Evolutionary conservation across 2,888 invertebrate genomes (phyloP).

Genomic region (Papilio gigon): DNA sequence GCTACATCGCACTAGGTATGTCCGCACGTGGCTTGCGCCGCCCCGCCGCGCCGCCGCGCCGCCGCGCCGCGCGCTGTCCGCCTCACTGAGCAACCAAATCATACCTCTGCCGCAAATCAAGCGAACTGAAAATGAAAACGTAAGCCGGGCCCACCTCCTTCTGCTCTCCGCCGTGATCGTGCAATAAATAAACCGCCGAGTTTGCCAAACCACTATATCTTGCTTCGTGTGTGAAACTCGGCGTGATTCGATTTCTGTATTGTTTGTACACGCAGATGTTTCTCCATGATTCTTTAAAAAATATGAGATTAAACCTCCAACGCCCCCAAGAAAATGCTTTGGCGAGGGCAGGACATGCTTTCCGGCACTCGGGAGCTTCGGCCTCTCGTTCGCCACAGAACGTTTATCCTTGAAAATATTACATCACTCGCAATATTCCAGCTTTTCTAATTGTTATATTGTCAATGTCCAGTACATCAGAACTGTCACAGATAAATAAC

Average conservation of each 20-base stretch:
- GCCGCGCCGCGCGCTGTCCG: slow-evolving; percentile 21
- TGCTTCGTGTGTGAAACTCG: neutral
- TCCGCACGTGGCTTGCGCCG: slow-evolving; percentile 11
- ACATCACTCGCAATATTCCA: too few relatives aligned
- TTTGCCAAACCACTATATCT: slow-evolving; percentile 5
- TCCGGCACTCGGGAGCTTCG: slow-evolving; percentile 7
- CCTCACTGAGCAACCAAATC: slow-evolving; percentile 52
- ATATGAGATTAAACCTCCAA: neutral
- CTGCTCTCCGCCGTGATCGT: neutral
- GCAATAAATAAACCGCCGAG: slow-evolving; percentile 18
- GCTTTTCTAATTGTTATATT: neutral
- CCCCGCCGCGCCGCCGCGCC: neutral
- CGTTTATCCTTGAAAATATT: too few relatives aligned
- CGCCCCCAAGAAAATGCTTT: slow-evolving; percentile 10
- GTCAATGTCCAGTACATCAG: too few relatives aligned
- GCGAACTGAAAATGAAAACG: slow-evolving; percentile 39
- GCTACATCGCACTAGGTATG: neutral
- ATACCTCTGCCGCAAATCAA: slow-evolving; percentile 55
- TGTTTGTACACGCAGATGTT: neutral
- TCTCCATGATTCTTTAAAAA: neutral
- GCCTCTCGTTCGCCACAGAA: neutral
- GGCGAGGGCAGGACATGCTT: neutral
- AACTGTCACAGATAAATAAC: neutral
- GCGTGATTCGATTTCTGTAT: neutral
- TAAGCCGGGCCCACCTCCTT: neutral